Evolutionary conservation across 2,888 invertebrate species (phyloP), one percentile per base, ranked within the genome.

Genomic region (Epistrophella euchroma): DNA sequence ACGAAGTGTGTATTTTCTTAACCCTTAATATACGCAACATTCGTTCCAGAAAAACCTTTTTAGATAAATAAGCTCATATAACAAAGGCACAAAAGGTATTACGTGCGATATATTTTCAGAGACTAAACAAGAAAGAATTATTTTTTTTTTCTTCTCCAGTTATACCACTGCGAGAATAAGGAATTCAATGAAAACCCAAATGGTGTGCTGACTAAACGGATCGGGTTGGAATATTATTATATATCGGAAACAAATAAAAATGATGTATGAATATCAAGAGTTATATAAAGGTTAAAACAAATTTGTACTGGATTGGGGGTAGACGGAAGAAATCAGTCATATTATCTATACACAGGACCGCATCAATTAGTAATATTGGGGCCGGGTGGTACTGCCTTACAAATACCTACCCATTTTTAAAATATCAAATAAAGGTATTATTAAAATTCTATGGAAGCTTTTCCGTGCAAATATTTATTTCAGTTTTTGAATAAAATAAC

Each of bases 181-280:
- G 25, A 37, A 52, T 52, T 37, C 15, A 19, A 50, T 52, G 37
- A 52, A 68, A 68, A 68, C 32, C 40, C 66, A 50, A 47, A 66
- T 66, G 68, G 35, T 68, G 68, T 68, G 68, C 68, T 68, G 68
- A 68, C 50, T 68, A 25, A 68, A 50, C 68, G n/a, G 19, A 68
- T 17, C 2, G 2, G 10, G n/a, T 50, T 52, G 47, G 68, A 52
- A 52, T 47, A 32, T 40, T 47, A 32, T 40, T 17, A 7, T n/a
- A 11, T 45, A 45, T 64, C 11, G 17, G 28, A 64, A 64, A 64
- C n/a, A 64, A 43, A 64, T 28, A 45, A 22, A 62, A 25, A 45
- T 64, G 62, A 64, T 52, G 52, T 68, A 68, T 52, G 68, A 52
- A 68, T 68, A 52, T 50, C 35, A 52, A 35, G 52, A 68, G 52